Evolutionary conservation across 1,140 invertebrate species (phyloP), one percentile per base, ranked within the genome.

Genomic region (Pseudomyrmex dendroicus): DNA sequence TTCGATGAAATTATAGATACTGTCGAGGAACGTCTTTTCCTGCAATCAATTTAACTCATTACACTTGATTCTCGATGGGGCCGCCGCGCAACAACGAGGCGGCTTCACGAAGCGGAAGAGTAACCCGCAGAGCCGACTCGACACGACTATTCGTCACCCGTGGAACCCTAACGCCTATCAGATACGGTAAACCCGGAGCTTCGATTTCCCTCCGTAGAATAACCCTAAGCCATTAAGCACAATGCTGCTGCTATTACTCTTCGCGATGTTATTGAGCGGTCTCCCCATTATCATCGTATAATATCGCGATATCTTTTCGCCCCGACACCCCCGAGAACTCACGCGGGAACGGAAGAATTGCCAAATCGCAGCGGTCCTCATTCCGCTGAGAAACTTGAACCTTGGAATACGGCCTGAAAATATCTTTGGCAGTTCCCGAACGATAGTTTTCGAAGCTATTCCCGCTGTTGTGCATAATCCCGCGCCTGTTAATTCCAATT

Each of bases 191-290:
- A 89, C 5, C 73, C 80, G 67, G 73, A 67, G 74, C 74, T 80
- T 89, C 87, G 84, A 86, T 87, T 87, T 86, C 85, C 88, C 84
- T 88, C 48, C 66, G 87, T 77, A 68, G 80, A 84, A 89, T 86
- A 35, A 88, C 80, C 89, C 86, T 73, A 56, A 35, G 83, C 89
- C 89, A 90, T 90, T 90, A 90, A 89, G 83, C 88, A 86, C 89
- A 89, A 90, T 85, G 89, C 88, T 77, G 76, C 56, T 73, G 86
- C 89, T 89, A 90, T 90, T 90, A 90, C 59, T 90, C 89, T 90
- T 89, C 83, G 20, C 85, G 86, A 87, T 89, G 89, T 90, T 90
- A 90, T 89, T 89, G 89, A 90, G 87, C 86, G 89, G 54, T 62
- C 5, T 35, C 67, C 66, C 89, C 89, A 90, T 89, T 88, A 90